Percentiles rank a stretch among this genome's conserved stretches.
phyloP scores from a whole-genome alignment of 2,888 invertebrate species.

The Odontomyia ornata region DNA sequence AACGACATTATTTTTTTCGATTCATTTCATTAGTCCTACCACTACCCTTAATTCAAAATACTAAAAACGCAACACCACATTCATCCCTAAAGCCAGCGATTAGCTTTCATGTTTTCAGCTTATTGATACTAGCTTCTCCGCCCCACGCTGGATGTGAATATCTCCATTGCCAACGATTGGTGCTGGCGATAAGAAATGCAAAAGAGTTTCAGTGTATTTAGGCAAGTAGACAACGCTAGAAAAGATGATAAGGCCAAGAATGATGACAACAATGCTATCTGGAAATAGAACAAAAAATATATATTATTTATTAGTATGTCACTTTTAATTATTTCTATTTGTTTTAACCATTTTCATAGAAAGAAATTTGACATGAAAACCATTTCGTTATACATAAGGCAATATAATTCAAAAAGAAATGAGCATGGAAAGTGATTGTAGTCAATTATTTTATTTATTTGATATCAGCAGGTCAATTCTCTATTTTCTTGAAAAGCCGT shows the following conservation, averaged over 20 bases:
- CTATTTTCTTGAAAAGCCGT: no score
- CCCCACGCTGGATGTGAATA: constrained; percentile 8
- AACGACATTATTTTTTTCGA: no score
- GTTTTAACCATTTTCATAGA: no score
- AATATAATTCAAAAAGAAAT: no score
- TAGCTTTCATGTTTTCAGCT: neutral
- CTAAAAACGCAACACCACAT: neutral
- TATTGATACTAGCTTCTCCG: constrained; percentile 8
- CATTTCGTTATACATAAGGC: no score
- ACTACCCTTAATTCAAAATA: no score
- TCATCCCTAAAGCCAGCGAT: neutral
- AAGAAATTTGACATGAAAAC: no score
- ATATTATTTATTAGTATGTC: neutral
- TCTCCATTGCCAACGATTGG: constrained; percentile 44
- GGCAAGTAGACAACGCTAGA: constrained; percentile 69
- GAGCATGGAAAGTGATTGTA: no score
- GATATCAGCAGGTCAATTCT: no score
- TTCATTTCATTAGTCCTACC: no score
- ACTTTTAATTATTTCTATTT: no score
- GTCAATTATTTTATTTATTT: no score
- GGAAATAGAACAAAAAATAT: constrained; percentile 44
- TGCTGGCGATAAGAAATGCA: constrained; percentile 58
- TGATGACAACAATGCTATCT: constrained; percentile 66
- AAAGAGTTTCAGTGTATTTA: constrained; percentile 64
- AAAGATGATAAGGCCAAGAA: constrained; percentile 66